These are phyloP conservation scores for Percopsis omiscomaycus DNA, from an alignment of 2,797 vertebrate species.

Conservation along the genomic window DNA sequence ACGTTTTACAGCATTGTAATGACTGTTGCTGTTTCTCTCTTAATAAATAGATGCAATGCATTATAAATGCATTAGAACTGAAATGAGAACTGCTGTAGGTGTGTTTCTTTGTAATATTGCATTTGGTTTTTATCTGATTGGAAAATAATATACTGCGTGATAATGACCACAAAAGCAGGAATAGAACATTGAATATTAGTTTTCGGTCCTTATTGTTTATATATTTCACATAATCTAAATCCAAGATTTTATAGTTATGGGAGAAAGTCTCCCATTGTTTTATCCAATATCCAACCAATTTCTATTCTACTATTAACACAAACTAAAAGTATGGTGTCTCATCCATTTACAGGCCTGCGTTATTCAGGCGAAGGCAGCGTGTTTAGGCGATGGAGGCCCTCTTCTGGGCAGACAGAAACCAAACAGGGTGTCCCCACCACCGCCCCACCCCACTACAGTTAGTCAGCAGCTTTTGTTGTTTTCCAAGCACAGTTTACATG, in stretches of 20 bases:
- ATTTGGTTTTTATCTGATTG: too few species aligned
- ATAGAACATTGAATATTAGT: too few species aligned
- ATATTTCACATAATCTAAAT: too few species aligned
- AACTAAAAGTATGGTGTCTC: conserved; percentile 28
- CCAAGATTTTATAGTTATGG: too few species aligned
- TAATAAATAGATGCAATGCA: conserved; percentile 53
- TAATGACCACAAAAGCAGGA: too few species aligned
- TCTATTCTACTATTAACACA: too few species aligned
- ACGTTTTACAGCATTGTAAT: conserved; percentile 34
- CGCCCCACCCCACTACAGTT: conserved; percentile 62
- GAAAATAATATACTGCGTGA: neutral
- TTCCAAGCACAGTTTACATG: conserved; percentile 76
- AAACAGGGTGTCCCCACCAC: conserved; percentile 64
- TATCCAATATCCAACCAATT: too few species aligned
- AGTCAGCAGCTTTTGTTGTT: conserved; percentile 77
- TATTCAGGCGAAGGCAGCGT: conserved; percentile 42
- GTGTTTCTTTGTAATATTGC: too few species aligned
- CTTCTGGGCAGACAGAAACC: conserved; percentile 43
- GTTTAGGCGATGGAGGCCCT: conserved; percentile 58
- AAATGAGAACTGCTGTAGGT: too few species aligned
- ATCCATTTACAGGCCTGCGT: conserved; percentile 31
- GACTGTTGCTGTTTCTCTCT: conserved; percentile 29
- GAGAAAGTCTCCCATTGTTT: too few species aligned
- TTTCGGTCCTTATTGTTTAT: neutral
- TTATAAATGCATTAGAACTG: too few species aligned